phyloP scores from a whole-genome alignment of 2,797 vertebrate species.

The Cuculus canorus region DNA sequence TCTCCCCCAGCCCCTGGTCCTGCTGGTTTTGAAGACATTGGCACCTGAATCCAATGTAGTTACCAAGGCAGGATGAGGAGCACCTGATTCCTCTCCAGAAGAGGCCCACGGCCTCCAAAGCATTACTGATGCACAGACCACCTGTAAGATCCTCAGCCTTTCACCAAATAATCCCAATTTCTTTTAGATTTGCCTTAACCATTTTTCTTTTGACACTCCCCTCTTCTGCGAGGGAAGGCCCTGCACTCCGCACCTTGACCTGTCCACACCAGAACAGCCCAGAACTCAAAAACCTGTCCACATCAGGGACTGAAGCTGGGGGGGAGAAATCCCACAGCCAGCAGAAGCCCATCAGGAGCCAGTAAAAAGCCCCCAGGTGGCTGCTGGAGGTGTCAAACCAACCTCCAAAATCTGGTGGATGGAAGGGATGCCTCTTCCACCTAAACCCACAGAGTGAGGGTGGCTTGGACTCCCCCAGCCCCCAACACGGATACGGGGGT shows the following conservation, averaged over 20 bases:
- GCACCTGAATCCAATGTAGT: neutral
- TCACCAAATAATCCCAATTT: neutral
- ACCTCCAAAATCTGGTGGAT: neutral
- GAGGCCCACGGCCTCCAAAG: neutral
- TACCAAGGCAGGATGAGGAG: neutral
- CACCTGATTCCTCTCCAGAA: neutral
- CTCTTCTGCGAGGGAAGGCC: neutral
- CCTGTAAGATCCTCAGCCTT: neutral
- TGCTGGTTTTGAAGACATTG: neutral
- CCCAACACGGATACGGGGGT: accelerated
- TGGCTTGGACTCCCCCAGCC: accelerated
- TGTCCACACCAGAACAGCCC: neutral
- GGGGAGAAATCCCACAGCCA: neutral
- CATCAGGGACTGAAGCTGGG: neutral
- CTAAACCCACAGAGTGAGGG: neutral
- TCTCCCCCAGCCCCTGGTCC: accelerated
- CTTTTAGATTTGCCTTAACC: neutral
- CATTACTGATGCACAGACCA: neutral
- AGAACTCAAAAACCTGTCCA: neutral
- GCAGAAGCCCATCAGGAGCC: neutral
- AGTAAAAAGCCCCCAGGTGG: neutral
- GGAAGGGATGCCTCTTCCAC: neutral
- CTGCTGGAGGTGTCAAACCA: neutral
- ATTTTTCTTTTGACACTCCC: neutral
- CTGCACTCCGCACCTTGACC: neutral